Base-by-base conservation (phyloP, 2,113 vertebrate genomes). In the Abramis brama region DNA sequence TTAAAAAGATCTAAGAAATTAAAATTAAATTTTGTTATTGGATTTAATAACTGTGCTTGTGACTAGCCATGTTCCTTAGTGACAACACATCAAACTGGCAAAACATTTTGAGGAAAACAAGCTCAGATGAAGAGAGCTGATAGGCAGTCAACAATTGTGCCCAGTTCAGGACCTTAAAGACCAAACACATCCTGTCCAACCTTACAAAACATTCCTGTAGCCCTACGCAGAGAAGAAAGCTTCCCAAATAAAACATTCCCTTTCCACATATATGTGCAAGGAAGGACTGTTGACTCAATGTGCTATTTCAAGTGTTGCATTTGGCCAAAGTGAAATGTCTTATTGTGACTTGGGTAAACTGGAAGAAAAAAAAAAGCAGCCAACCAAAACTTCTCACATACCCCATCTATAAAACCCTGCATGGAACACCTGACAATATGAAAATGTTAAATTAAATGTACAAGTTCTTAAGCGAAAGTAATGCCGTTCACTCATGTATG, bases 241-340 rank as follows among this genome's bases (percentile, higher is more conserved):
- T 19, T 80, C 91, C 91, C 91, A 93, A 90, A 85, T 76, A 86
- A 91, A 93, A 92, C 89, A 90, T 66, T 84, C 68, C 43, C 33
- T 39, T 62, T 85, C 74, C 75, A 43, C 33, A 66, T 74, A 78
- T n/a, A 85, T 3, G 52, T 11, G 15, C 47, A 83, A 2, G 10
- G 66, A 21, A 2, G 12, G 75, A 21, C 60, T 47, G 80, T 87
- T 88, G 89, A 81, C 25, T 59, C 84, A 84, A 90, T 85, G 86
- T 88, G 86, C 89, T 84, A 88, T 89, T 78, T 82, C 52, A 57
- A 39, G 55, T 57, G 19, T 57, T 57, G 55, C 55, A 57, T 77
- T 66, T 84, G 74, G 85, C 57, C 86, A 84, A 68, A 23, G 68
- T 91, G 84, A 87, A 87, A 88, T 55, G 74, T 60, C 39, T 90